These are phyloP conservation scores for Melinaea menophilus DNA, from an alignment of 2,888 invertebrate genomes.

Conservation along the genomic window DNA sequence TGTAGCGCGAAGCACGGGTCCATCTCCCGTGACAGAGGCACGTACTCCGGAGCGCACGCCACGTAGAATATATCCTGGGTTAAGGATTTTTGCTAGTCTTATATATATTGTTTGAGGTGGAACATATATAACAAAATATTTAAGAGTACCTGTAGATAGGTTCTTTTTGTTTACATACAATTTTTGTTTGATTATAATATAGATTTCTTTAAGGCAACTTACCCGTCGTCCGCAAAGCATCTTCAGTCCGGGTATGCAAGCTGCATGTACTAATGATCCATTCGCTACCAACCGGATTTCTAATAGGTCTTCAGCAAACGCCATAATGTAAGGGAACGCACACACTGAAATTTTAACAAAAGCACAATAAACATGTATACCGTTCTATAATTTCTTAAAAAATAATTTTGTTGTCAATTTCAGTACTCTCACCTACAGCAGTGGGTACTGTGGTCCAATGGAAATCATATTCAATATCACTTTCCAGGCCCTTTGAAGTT, in stretches of 20 bases:
- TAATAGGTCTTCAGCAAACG: constrained; percentile 91
- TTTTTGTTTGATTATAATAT: not conserved
- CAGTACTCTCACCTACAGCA: constrained; percentile 81
- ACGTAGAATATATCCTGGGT: constrained; percentile 72
- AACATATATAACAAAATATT: too few species aligned
- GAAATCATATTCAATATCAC: constrained; percentile 86
- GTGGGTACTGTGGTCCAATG: constrained; percentile 94
- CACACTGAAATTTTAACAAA: constrained; percentile 80
- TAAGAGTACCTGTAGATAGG: too few species aligned
- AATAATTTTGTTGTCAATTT: not conserved
- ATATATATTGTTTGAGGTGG: not conserved
- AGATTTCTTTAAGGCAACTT: constrained; percentile 35
- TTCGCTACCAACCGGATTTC: constrained; percentile 94
- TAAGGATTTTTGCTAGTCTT: not conserved
- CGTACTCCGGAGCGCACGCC: constrained; percentile 72
- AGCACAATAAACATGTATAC: constrained; percentile 12
- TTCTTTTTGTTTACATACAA: too few species aligned
- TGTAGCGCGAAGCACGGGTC: constrained; percentile 63
- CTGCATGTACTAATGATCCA: constrained; percentile 92
- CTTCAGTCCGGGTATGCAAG: constrained; percentile 90
- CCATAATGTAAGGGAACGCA: constrained; percentile 94
- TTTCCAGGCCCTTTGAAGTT: constrained; percentile 75
- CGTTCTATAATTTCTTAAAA: too few species aligned
- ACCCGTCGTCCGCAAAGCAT: constrained; percentile 74
- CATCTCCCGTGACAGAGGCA: constrained; percentile 63